These are phyloP conservation scores for Labroides dimidiatus DNA, from an alignment of 2,797 vertebrate species.

Conservation along the genomic window DNA sequence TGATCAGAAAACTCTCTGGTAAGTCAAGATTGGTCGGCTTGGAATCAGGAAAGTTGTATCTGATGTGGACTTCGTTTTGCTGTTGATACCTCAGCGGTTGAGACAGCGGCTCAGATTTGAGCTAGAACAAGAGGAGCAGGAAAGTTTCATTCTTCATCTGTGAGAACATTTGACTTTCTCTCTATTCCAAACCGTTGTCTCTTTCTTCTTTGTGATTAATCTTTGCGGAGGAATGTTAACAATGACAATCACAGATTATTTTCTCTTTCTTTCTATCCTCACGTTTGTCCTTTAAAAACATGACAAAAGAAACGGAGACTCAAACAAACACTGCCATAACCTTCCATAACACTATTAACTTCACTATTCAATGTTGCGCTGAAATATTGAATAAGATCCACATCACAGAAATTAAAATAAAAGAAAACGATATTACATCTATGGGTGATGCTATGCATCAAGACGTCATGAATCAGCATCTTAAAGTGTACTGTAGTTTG, in stretches of 20 bases:
- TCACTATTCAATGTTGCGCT: slow-evolving; percentile 43
- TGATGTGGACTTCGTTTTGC: background rate
- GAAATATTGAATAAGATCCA: slow-evolving; percentile 51
- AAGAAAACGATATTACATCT: slow-evolving; percentile 36
- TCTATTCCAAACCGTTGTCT: slow-evolving; percentile 4
- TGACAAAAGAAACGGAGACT: slow-evolving; percentile 40
- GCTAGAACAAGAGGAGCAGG: slow-evolving; percentile 19
- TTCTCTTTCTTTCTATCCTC: slow-evolving; percentile 20
- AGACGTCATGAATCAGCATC: slow-evolving; percentile 55
- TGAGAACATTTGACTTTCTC: slow-evolving; percentile 18
- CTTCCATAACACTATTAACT: slow-evolving; percentile 66
- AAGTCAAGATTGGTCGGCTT: background rate
- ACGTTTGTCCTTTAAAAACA: slow-evolving; percentile 17
- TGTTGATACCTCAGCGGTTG: background rate
- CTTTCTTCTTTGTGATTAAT: slow-evolving; percentile 18
- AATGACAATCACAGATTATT: slow-evolving; percentile 63
- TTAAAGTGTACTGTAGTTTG: slow-evolving; percentile 64
- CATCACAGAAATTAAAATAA: slow-evolving; percentile 8
- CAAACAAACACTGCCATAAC: slow-evolving; percentile 62
- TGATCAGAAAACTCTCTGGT: background rate
- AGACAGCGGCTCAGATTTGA: background rate
- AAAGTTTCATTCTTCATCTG: slow-evolving; percentile 17
- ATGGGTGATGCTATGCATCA: slow-evolving; percentile 76
- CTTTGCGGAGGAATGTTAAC: slow-evolving; percentile 21
- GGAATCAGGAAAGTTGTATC: background rate